A percentile compares a stretch with the other conserved stretches of the same genome.
These are phyloP conservation scores for Eriocheir sinensis DNA, from an alignment of 1,140 invertebrate species.

Conservation along the genomic window DNA sequence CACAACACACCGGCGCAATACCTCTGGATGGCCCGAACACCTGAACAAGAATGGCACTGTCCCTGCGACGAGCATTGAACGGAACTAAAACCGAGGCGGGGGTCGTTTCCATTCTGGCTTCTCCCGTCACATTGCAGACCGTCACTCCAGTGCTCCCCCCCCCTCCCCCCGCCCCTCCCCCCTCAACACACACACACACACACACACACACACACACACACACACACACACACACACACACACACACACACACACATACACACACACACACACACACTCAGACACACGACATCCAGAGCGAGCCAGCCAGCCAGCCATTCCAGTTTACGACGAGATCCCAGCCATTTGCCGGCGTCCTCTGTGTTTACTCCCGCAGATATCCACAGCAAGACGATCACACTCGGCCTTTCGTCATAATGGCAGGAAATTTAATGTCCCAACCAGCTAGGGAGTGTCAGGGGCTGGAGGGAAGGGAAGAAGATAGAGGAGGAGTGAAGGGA, in stretches of 20 bases:
- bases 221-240: conserved; percentile 47
- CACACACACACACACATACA: no score
- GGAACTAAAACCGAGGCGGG: background rate
- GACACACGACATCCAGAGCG: no score
- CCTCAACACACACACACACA: no score
- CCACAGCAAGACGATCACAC: background rate
- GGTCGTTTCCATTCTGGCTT: background rate
- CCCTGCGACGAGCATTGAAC: background rate
- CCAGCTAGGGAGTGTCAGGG: background rate
- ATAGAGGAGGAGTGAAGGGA: background rate
- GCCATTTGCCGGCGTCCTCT: background rate
- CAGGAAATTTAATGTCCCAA: background rate
- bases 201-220: background rate
- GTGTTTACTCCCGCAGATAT: background rate
- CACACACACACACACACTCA: conserved; percentile 31
- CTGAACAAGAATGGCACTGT: background rate
- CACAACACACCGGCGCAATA: no score
- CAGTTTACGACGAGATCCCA: background rate
- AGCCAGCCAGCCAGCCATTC: no score
- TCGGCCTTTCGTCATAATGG: background rate
- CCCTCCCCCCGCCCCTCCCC: no score
- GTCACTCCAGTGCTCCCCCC: no score
- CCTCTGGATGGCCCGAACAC: background rate
- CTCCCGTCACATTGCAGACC: background rate
- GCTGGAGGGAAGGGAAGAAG: background rate